Percentiles rank a stretch among this genome's conserved stretches.
Evolutionary conservation across 2,113 vertebrate species (phyloP).

Genomic region (Lagopus muta): DNA sequence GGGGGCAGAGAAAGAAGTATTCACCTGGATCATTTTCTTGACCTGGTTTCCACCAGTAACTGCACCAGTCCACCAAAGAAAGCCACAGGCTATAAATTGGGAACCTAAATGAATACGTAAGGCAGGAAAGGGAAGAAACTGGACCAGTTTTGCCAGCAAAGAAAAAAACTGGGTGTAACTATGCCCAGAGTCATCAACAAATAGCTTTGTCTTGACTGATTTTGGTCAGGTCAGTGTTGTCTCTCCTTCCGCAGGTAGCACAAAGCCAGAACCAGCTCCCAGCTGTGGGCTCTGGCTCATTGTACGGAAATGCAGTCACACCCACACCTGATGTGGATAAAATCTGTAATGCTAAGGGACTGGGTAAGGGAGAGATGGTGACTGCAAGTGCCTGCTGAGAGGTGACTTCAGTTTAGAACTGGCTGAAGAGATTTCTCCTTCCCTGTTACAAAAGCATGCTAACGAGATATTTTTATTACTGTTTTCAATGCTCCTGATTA

Average conservation of each 20-base stretch:
- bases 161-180: not conserved
- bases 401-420: not conserved
- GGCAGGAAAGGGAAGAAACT: conserved; percentile 18
- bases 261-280: not conserved
- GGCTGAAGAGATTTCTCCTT: not conserved
- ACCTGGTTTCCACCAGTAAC: not conserved
- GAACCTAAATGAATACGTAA: not conserved
- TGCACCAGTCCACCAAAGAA: not conserved
- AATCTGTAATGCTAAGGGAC: not conserved
- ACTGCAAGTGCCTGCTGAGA: not conserved
- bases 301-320: not conserved
- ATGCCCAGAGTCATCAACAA: not conserved
- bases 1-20: not conserved
- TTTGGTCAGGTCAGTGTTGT: not conserved
- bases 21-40: not conserved
- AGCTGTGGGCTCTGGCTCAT: not conserved
- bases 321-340: not conserved
- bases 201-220: not conserved
- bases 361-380: not conserved
- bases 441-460: not conserved
- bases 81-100: not conserved
- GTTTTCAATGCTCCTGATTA: not conserved
- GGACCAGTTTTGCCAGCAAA: conserved; percentile 29
- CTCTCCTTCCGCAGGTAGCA: not conserved
- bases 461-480: not conserved